A percentile compares a stretch with the other conserved stretches of the same genome.
phyloP scores from a whole-genome alignment of 1,140 invertebrate species.

The Papilio dardanus region DNA sequence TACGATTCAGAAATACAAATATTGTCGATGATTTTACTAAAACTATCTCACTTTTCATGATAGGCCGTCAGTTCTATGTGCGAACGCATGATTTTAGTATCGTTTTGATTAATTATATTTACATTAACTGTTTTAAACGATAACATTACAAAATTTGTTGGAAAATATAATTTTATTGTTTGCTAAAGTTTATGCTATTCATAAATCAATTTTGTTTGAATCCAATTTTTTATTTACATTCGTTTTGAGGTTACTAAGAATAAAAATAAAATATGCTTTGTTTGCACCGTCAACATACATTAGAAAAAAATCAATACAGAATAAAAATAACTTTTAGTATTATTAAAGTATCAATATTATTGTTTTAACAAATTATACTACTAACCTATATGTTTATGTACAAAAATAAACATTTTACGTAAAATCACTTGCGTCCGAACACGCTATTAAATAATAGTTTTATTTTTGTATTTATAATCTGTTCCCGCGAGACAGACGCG shows the following conservation, averaged over 20 bases:
- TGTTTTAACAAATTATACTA: background rate
- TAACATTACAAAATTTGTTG: background rate
- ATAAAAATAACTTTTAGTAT: no score
- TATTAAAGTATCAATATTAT: no score
- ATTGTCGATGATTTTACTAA: no score
- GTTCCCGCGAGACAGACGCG: constrained; percentile 14
- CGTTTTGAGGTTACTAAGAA: no score
- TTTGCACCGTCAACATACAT: no score
- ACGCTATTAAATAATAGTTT: constrained; percentile 6
- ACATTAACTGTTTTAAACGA: constrained; percentile 5
- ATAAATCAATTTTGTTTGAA: background rate
- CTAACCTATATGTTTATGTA: background rate
- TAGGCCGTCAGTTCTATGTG: no score
- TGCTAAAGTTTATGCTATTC: background rate
- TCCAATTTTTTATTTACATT: background rate
- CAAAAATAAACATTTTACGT: constrained; percentile 10
- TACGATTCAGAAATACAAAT: no score
- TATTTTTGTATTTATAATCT: constrained; percentile 19
- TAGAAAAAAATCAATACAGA: no score
- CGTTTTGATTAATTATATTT: background rate
- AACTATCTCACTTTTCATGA: no score
- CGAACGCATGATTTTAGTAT: background rate
- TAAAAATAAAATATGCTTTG: no score
- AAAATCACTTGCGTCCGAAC: background rate
- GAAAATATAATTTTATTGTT: background rate